A percentile compares a stretch with the other conserved stretches of the same genome.
These are phyloP conservation scores for Oxyscelio sp. DNA, from an alignment of 2,888 invertebrate genomes.

Conservation along the genomic window DNA sequence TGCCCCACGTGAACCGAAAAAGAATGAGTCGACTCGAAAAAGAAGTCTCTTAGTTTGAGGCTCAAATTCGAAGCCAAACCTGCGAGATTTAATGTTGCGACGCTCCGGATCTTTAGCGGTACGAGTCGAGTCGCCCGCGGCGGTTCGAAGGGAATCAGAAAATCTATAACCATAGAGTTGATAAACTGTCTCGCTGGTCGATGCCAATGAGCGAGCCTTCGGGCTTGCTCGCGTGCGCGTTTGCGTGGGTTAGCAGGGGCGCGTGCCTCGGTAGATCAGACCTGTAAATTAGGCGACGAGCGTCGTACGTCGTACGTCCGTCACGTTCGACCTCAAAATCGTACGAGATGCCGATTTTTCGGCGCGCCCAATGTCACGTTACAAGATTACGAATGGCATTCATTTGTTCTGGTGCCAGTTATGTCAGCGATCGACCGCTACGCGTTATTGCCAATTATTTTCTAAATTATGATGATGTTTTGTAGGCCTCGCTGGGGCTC, in stretches of 20 bases:
- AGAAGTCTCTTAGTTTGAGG: too few species aligned
- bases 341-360: constrained; percentile 11
- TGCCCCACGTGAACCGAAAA: constrained; percentile 7
- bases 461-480: background rate
- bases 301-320: constrained; percentile 28
- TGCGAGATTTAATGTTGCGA: too few species aligned
- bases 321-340: constrained; percentile 33
- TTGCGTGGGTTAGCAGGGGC: constrained; percentile 70
- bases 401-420: background rate
- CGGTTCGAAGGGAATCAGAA: constrained; percentile 12
- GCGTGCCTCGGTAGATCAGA: constrained; percentile 66
- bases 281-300: constrained; percentile 70
- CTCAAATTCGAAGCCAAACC: too few species aligned
- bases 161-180: constrained; percentile 66
- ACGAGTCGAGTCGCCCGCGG: constrained; percentile 42
- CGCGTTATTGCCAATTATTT: constrained; percentile 16
- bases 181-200: constrained; percentile 70
- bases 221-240: constrained; percentile 61
- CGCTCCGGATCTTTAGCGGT: too few species aligned
- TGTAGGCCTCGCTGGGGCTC: background rate
- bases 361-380: background rate
- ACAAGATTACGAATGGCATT: background rate
- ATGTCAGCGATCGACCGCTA: background rate
- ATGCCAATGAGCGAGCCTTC: constrained; percentile 50
- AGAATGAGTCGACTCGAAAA: too few species aligned